Evolutionary conservation across 2,113 vertebrate genomes (phyloP), one percentile per base, ranked within the genome.

Genomic region (Paradoxurus hermaphroditus): DNA sequence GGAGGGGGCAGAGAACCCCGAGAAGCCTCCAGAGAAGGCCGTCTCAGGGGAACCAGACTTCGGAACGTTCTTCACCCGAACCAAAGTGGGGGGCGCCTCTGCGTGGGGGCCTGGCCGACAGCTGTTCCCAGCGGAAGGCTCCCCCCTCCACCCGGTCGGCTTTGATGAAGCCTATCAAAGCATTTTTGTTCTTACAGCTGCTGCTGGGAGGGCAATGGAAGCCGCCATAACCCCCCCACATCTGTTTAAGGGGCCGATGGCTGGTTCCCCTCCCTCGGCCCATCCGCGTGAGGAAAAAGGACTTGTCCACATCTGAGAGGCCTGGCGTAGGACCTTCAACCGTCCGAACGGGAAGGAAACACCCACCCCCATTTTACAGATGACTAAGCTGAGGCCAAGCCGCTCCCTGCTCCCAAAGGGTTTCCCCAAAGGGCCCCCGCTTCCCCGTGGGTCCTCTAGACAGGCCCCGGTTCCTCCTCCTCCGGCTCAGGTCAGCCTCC

Each of bases 151-250:
- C 73, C 49, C 75, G 39, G 49, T 29, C 49, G 0, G 94, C 96
- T 97, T 95, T 95, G 95, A 92, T 77, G 94, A 91, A 23, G 34
- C 29, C 83, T 92, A 73, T 96, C 95, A 96, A 97, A 97, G 93
- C 77, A 9, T 88, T 97, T 91, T 87, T 84, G 68, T 84, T 46
- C 91, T 65, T 56, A 62, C 93, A 91, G 91, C 88, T 92, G 85
- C 94, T 86, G 56, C 91, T 3, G 34, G 82, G 96, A 82, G 85
- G 41, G 56, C 70, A 72, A 12, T 46, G 85, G 31, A 11, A 59
- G 81, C 72, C 88, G 82, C 36, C 51, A 25, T 59, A 44, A n/a
- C 82, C 65, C 73, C n/a, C 44, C 31, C 82, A 85, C 81, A 63
- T 91, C 93, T 94, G 88, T 77, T 29, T 39, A n/a, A 41, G 41